phyloP scores from a whole-genome alignment of 2,113 vertebrate genomes.

The Engraulis encrasicolus region DNA sequence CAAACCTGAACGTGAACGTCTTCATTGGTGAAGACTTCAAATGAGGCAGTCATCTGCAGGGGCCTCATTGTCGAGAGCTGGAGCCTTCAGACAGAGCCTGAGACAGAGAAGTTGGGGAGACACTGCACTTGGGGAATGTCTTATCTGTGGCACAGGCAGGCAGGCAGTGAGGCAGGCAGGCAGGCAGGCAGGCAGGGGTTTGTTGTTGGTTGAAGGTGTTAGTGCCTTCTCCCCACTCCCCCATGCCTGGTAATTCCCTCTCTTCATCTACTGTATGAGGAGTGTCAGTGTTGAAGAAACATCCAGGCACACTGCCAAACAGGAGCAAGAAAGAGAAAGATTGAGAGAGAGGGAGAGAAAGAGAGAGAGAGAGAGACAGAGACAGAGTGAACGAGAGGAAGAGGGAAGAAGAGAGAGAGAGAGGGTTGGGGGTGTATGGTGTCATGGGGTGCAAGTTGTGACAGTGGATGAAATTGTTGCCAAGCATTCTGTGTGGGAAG shows the following conservation, averaged over 20 bases:
- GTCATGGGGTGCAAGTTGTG: conserved; percentile 40
- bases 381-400: background rate
- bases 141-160: background rate
- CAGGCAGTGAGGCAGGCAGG: background rate
- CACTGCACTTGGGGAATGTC: background rate
- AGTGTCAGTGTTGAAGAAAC: conserved; percentile 53
- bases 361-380: background rate
- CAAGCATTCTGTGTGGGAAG: conserved; percentile 35
- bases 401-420: conserved; percentile 15
- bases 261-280: conserved; percentile 53
- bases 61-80: background rate
- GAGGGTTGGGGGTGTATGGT: background rate
- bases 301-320: conserved; percentile 39
- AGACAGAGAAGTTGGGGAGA: background rate
- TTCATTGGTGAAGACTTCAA: background rate
- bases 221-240: background rate
- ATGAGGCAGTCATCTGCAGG: background rate
- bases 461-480: conserved; percentile 55
- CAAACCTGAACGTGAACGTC: background rate
- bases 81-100: background rate
- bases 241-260: conserved; percentile 38
- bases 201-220: conserved; percentile 26
- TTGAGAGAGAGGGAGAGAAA: background rate
- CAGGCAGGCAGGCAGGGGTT: background rate
- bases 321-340: background rate